Conservation (phyloP, 2,113 vertebrate genomes). For the Melanerpes formicivorus region DNA sequence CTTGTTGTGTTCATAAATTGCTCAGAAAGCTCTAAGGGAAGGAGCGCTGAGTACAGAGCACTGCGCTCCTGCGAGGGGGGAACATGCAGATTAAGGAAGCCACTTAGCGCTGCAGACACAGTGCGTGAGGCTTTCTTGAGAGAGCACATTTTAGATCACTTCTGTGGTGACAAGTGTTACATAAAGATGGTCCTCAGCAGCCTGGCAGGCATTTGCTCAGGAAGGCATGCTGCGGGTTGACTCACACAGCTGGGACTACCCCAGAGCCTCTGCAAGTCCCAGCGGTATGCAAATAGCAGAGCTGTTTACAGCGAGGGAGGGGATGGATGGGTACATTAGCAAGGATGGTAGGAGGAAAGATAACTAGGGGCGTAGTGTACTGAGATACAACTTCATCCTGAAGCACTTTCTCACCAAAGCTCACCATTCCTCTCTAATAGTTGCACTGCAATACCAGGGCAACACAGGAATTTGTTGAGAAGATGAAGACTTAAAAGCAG, state of each 20-base stretch:
- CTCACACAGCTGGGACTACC: neutral
- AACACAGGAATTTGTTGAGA: neutral
- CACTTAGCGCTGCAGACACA: neutral
- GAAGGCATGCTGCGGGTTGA: fast-evolving
- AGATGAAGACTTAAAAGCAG: neutral
- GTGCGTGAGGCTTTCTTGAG: neutral
- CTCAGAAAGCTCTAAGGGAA: neutral
- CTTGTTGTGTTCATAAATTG: neutral
- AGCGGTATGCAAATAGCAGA: fast-evolving
- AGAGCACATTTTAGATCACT: neutral
- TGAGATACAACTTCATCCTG: neutral
- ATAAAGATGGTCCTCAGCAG: neutral
- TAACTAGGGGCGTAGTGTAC: neutral
- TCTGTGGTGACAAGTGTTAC: neutral
- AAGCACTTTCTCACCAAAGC: neutral
- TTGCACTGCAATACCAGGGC: neutral
- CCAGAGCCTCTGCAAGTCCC: neutral
- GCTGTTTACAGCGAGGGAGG: neutral
- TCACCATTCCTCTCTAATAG: neutral
- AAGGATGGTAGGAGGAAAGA: neutral
- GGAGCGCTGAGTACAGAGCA: neutral
- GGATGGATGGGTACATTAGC: neutral
- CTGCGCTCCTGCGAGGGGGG: neutral
- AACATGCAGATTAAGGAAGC: neutral
- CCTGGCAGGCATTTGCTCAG: neutral